Evolutionary conservation across 2,797 vertebrate genomes (phyloP).

Genomic region (Poecilia gillii): DNA sequence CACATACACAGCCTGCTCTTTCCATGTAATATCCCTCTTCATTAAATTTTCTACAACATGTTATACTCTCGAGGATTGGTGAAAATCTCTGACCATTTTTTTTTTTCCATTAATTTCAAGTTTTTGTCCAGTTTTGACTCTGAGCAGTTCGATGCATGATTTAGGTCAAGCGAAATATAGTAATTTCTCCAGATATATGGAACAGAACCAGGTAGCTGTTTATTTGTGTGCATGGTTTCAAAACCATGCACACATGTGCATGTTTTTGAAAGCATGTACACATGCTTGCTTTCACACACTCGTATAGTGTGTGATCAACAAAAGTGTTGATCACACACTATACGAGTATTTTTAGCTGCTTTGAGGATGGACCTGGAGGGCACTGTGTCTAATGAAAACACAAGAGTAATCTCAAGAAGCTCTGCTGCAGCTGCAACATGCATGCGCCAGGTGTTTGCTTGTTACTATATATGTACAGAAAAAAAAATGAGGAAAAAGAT

Average conservation of each 20-base stretch:
- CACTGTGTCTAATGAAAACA: neutral
- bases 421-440: neutral
- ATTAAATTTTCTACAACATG: neutral
- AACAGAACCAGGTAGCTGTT: neutral
- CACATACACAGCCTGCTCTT: no score
- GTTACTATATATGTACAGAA: neutral
- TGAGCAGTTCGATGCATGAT: neutral
- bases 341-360: constrained; percentile 8
- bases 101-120: neutral
- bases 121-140: neutral
- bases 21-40: neutral
- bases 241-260: no score
- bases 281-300: no score
- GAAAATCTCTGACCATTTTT: neutral
- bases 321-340: constrained; percentile 1
- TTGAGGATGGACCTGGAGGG: neutral
- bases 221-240: neutral
- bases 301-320: no score
- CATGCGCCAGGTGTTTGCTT: neutral
- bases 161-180: neutral
- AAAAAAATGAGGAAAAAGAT: neutral
- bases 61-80: neutral
- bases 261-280: no score
- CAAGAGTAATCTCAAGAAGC: neutral
- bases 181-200: neutral